Base-by-base conservation (phyloP, 2,113 vertebrate genomes). In the Embiotoca jacksoni region DNA sequence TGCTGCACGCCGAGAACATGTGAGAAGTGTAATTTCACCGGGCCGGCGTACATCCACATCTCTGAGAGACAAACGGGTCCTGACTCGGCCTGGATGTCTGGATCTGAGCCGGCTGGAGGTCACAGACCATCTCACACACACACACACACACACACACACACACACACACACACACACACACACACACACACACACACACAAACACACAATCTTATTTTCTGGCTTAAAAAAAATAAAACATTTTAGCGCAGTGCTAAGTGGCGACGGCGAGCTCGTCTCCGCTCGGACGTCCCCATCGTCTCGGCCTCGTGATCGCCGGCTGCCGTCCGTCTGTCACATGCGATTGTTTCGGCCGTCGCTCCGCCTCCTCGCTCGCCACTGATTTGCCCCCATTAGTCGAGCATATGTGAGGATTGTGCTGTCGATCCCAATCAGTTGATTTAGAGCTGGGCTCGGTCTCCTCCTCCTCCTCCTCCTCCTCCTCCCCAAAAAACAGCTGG, bases 381-480 rank as follows among this genome's bases (percentile, higher is more conserved):
- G 73, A 86, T 89, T 86, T 15, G 60, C 33, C 64, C 23, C 71
- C 77, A 83, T 89, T 86, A 88, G 79, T 52, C 1, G 2, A 72
- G 68, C 87, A 71, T 63, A 82, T 83, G 89, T 84, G 79, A 31
- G 76, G 79, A 86, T 53, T 70, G 85, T 83, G 73, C 79, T 85
- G 77, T 83, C 71, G 78, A 75, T 69, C 67, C 77, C 58, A 83
- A 78, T 88, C 84, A 83, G 55, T 9, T 79, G 67, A 74, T 83
- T 78, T 75, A 73, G 70, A 87, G 56, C 63, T 35, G 31, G 59
- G 49, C 78, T 23, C 58, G 1, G 14, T 82, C 78, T 78, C 81
- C 44, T 44, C 57, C 58, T 58, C 14, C 1, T 16, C 46, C 3
- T 56, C 47, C 13, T 30, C 54, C 47, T 32, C 5, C 13, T 16